phyloP scores from a whole-genome alignment of 2,888 invertebrate species.

The Mystacides longicornis region DNA sequence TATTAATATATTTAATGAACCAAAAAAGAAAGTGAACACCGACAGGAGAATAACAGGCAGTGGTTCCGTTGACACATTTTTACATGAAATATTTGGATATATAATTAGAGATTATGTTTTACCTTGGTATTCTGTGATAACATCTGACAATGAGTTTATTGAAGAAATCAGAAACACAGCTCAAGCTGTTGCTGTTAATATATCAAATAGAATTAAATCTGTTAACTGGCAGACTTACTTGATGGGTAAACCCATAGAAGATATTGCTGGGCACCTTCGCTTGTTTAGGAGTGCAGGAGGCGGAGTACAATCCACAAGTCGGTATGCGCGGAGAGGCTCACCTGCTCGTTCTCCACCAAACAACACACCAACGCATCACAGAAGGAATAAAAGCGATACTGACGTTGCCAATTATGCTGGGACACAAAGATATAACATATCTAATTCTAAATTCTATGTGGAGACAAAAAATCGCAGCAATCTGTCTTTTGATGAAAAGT shows the following conservation, averaged over 20 bases:
- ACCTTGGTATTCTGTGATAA: constrained; percentile 62
- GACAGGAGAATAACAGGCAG: constrained; percentile 72
- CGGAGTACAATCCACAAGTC: constrained; percentile 42
- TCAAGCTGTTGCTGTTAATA: constrained; percentile 60
- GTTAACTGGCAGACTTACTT: constrained; percentile 87
- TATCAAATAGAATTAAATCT: constrained; percentile 54
- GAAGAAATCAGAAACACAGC: constrained; percentile 61
- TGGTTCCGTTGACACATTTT: constrained; percentile 75
- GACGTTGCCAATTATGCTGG: constrained; percentile 61
- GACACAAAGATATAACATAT: constrained; percentile 40
- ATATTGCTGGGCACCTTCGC: constrained; percentile 81
- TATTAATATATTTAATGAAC: constrained; percentile 17
- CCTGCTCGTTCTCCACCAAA: constrained; percentile 40
- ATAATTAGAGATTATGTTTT: constrained; percentile 76
- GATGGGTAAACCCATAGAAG: constrained; percentile 81
- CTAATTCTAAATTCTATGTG: constrained; percentile 58
- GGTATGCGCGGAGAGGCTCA: constrained; percentile 38
- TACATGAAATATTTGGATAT: constrained; percentile 77
- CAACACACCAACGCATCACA: constrained; percentile 53
- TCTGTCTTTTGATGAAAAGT: constrained; percentile 59
- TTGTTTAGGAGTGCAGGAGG: constrained; percentile 73
- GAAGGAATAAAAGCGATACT: constrained; percentile 67
- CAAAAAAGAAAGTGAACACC: constrained; percentile 11
- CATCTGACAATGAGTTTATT: constrained; percentile 67
- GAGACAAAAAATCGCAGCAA: constrained; percentile 33